Base-by-base conservation (phyloP, 35 echinoderm and acorn worm species). In the Holothuria glaberrima region DNA sequence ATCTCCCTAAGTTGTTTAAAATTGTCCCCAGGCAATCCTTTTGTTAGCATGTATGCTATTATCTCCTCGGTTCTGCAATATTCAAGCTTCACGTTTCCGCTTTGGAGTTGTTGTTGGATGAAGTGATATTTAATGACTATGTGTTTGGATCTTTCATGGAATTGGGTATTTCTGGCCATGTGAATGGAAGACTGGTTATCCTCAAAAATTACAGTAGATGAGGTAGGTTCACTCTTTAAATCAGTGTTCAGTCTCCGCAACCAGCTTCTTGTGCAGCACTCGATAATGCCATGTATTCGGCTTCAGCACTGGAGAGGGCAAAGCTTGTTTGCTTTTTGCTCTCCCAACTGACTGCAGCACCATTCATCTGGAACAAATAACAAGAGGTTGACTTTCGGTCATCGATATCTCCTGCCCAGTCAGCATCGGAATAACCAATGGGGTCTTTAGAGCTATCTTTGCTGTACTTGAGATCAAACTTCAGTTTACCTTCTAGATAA, bases 51-150 rank as follows among this genome's bases (percentile, higher is more conserved):
- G 46, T 21, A 19, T 61, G 45, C 29, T 84, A 10, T 19, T 62
- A n/a, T n/a, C 80, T 84, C 59, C 29, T 84, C 80, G 46, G 59
- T 12, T 60, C n/a, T n/a, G n/a, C n/a, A n/a, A n/a, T n/a, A n/a
- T n/a, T n/a, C n/a, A n/a, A n/a, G n/a, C n/a, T n/a, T 26, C 56
- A 58, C 6, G 9, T 9, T 24, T 84, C 20, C 21, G 29, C 46
- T 84, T 84, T 6, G 44, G 9, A 50, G 56, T 50, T 28, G 56
- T 61, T n/a, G 34, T 24, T 58, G 26, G 46, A 19, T 52, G 46
- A 84, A n/a, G n/a, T n/a, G n/a, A n/a, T n/a, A n/a, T n/a, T n/a
- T n/a, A n/a, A n/a, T n/a, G n/a, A n/a, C n/a, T n/a, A n/a, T n/a
- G n/a, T n/a, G n/a, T n/a, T n/a, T n/a, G n/a, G n/a, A n/a, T n/a